Percentiles rank a stretch among this genome's conserved stretches.
Evolutionary conservation across 2,888 invertebrate species (phyloP).

Genomic region (Dione juno): DNA sequence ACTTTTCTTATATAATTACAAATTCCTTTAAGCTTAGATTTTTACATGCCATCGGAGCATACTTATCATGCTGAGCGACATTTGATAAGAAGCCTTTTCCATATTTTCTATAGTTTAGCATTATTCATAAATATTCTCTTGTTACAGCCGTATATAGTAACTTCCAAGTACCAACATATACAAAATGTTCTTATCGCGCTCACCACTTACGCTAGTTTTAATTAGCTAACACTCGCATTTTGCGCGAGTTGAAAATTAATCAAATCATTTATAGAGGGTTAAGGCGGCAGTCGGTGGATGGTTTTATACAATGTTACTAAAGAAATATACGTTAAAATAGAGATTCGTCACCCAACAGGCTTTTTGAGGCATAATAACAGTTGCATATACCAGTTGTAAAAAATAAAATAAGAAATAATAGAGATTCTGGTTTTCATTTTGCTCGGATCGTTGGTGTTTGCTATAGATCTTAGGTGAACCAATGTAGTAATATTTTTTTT

Average conservation of each 20-base stretch:
- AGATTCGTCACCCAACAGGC: neutral
- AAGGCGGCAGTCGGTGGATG: constrained; percentile 59
- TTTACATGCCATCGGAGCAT: too few relatives aligned
- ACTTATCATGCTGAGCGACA: too few relatives aligned
- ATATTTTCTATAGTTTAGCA: too few relatives aligned
- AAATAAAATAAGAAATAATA: too few relatives aligned
- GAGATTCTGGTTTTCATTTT: too few relatives aligned
- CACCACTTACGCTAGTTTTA: constrained; percentile 82
- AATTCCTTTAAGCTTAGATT: too few relatives aligned
- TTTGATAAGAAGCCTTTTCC: too few relatives aligned
- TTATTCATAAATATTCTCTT: constrained; percentile 42
- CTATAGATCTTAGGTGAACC: too few relatives aligned
- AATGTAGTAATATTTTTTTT: too few relatives aligned
- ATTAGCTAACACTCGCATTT: constrained; percentile 74
- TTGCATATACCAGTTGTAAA: neutral
- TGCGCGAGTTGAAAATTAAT: constrained; percentile 81
- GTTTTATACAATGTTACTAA: constrained; percentile 32
- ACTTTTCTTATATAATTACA: too few relatives aligned
- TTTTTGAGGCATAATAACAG: neutral
- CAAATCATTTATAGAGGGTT: constrained; percentile 74
- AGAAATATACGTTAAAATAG: neutral
- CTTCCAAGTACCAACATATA: constrained; percentile 44
- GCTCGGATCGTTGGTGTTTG: too few relatives aligned
- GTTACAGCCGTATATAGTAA: constrained; percentile 40
- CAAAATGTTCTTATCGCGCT: constrained; percentile 76